phyloP scores from a whole-genome alignment of 2,888 invertebrate genomes.

The Ormyrus thymus region DNA sequence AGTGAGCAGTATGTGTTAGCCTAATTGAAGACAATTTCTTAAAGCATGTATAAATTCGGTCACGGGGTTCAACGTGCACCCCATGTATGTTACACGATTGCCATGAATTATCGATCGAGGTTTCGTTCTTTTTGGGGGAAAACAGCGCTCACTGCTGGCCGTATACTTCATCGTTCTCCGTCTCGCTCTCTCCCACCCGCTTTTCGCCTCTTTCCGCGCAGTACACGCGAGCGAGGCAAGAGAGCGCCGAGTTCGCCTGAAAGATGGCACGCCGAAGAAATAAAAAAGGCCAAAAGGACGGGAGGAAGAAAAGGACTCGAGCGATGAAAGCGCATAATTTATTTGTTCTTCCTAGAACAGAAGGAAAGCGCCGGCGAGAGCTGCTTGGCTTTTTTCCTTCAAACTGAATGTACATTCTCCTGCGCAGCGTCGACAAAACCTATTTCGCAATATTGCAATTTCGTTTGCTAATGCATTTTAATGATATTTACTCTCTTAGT shows the following conservation, averaged over 20 bases:
- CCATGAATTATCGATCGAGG: conserved; percentile 52
- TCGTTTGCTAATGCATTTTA: too few relatives aligned
- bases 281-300: conserved; percentile 19
- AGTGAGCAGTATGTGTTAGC: too few relatives aligned
- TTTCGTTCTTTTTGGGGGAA: conserved; percentile 37
- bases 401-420: too few relatives aligned
- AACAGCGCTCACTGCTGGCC: conserved; percentile 12
- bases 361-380: too few relatives aligned
- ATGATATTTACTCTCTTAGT: too few relatives aligned
- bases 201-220: neutral
- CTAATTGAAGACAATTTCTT: conserved; percentile 1
- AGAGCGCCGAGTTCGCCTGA: neutral
- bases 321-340: conserved; percentile 51
- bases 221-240: conserved; percentile 2
- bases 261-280: conserved; percentile 8
- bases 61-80: neutral
- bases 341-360: conserved; percentile 33
- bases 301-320: conserved; percentile 1
- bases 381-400: too few relatives aligned
- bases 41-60: conserved; percentile 33
- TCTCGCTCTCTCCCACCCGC: neutral
- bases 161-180: conserved; percentile 29
- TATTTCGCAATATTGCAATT: too few relatives aligned
- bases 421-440: too few relatives aligned
- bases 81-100: neutral